Base-by-base conservation (phyloP, 2,113 vertebrate species). In the Gnathochromis pfefferi region DNA sequence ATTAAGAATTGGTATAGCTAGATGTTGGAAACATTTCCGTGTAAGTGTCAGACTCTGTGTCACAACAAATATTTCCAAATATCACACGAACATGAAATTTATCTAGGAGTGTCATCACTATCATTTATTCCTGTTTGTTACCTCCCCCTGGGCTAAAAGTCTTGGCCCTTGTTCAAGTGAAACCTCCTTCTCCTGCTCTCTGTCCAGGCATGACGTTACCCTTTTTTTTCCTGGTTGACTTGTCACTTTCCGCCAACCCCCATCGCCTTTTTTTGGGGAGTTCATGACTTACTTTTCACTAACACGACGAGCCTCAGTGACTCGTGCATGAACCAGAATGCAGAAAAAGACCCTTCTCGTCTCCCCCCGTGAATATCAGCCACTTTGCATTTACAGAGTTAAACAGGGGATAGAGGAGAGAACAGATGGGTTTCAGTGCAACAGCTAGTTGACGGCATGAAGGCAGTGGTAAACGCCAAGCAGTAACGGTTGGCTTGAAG, bases 111-210 rank as follows among this genome's bases (percentile, higher is more conserved):
- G 31, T 82, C 75, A 26, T 70, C 73, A 11, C 49, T 23, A 4
- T 58, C 58, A 9, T 49, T 13, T 49, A 78, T 80, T 12, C 26
- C 54, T 70, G 80, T 33, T 57, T 58, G 26, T 89, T 82, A 82
- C 21, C 35, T 84, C 90, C 80, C 81, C 81, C 65, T 60, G 53
- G 93, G 93, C 83, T 81, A 2, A 85, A 55, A 21, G 38, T 73
- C 68, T 90, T 96, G 96, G 96, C 96, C 60, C 51, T 40, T 2
- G 68, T 93, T 96, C 96, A 96, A 96, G 87, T 94, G 95, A 96
- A 96, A 96, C 96, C 73, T 95, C 83, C 51, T 87, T 88, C 78
- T 83, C 38, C 55, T 81, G 17, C 84, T 88, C 73, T 82, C 86
- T 73, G 73, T 87, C 13, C 3, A 28, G 26, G 31, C 87, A 85